Evolutionary conservation across 2,888 invertebrate species (phyloP).

Genomic region (Chrysolina americana): DNA sequence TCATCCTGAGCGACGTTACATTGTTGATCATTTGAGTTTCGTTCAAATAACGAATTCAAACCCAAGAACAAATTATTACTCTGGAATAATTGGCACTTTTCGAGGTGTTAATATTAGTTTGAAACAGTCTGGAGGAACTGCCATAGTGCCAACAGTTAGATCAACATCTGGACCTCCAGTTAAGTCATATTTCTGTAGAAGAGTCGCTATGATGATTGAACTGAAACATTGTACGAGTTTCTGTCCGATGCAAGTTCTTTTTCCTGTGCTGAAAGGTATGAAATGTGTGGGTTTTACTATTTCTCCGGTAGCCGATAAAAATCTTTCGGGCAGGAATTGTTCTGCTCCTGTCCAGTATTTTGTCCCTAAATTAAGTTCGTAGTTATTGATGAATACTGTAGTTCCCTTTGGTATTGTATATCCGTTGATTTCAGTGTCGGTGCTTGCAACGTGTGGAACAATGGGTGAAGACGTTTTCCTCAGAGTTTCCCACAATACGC

Average conservation of each 20-base stretch:
- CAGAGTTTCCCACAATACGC: conserved; percentile 84
- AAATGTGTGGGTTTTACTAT: conserved; percentile 79
- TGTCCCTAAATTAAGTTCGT: conserved; percentile 81
- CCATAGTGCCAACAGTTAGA: conserved; percentile 80
- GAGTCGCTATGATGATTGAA: conserved; percentile 80
- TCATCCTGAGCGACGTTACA: conserved; percentile 29
- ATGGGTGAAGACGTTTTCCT: conserved; percentile 89
- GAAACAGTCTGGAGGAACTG: conserved; percentile 82
- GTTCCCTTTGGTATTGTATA: conserved; percentile 83
- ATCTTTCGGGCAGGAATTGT: conserved; percentile 83
- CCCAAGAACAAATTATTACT: conserved; percentile 20
- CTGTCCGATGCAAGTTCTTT: conserved; percentile 89
- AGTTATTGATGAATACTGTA: conserved; percentile 88
- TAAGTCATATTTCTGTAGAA: conserved; percentile 81
- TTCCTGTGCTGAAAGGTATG: conserved; percentile 89
- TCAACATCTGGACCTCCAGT: conserved; percentile 74
- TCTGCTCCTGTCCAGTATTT: conserved; percentile 82
- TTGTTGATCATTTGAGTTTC: conserved; percentile 11
- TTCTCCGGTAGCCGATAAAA: conserved; percentile 71
- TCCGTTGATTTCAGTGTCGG: conserved; percentile 81
- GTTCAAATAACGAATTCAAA: conserved; percentile 29
- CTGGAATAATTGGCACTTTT: conserved; percentile 33
- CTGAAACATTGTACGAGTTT: conserved; percentile 84
- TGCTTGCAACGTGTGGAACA: conserved; percentile 90
- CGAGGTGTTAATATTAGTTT: conserved; percentile 75